phyloP scores from a whole-genome alignment of 2,113 vertebrate species.

The Pyrgilauda ruficollis region DNA sequence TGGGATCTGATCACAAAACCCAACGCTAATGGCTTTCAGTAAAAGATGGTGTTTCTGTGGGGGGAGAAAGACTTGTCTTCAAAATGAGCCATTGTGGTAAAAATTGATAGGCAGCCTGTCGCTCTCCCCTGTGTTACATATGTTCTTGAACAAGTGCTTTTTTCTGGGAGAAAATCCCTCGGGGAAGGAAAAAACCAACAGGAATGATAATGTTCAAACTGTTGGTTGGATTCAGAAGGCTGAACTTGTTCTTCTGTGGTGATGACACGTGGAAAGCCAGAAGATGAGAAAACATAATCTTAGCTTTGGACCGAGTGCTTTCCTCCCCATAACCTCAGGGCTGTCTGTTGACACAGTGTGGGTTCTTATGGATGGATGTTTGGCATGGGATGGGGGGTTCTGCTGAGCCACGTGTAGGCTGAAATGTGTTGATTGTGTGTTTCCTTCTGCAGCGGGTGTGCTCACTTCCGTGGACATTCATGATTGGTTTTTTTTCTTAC shows the following conservation, averaged over 20 bases:
- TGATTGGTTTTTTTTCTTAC: not conserved
- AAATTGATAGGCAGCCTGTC: slow-evolving; percentile 8
- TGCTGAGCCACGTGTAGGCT: not conserved
- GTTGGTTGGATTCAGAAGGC: not conserved
- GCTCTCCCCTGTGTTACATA: not conserved
- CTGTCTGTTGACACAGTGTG: not conserved
- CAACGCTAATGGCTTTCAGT: slow-evolving; percentile 29
- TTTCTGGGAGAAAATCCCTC: not conserved
- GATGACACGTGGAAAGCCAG: slow-evolving; percentile 38
- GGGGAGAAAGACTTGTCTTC: slow-evolving; percentile 21
- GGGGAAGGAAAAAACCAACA: not conserved
- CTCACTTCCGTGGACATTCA: not conserved
- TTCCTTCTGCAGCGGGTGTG: not conserved
- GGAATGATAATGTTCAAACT: not conserved
- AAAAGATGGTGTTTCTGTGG: slow-evolving; percentile 36
- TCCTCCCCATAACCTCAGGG: not conserved
- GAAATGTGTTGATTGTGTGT: not conserved
- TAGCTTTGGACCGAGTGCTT: not conserved
- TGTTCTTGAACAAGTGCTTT: not conserved
- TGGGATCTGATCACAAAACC: slow-evolving; percentile 50
- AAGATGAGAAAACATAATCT: slow-evolving; percentile 24
- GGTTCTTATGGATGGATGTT: not conserved
- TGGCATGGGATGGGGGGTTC: not conserved
- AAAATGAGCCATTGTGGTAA: slow-evolving; percentile 4
- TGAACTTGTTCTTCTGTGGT: not conserved